Evolutionary conservation across 1,140 invertebrate genomes (phyloP), one percentile per base, ranked within the genome.

Genomic region (Cepaea nemoralis): DNA sequence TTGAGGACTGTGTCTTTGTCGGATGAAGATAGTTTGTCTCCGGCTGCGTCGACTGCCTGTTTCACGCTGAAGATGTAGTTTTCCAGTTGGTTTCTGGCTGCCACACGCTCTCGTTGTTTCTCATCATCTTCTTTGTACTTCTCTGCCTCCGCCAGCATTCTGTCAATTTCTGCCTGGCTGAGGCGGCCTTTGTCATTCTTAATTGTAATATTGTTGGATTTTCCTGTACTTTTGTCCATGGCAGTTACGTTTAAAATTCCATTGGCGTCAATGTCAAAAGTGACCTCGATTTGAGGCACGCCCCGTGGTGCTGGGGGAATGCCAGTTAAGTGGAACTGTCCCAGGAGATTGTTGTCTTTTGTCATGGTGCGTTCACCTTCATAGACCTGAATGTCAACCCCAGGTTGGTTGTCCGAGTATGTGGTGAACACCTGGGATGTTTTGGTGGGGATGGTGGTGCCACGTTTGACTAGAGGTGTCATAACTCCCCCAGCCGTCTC

Each of bases 91-190:
- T 86, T 99, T 97, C 93, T 97, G 96, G 95, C 94, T 80, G 94
- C 93, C 71, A 98, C 94, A 63, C 93, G 93, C 85, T 95, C 95
- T 91, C 95, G 97, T 83, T 98, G 94, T 88, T 96, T 96, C 40
- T 98, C 96, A 91, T 99, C 98, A 10, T 89, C 91, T 82, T 93
- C 95, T 84, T 95, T 94, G 93, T 97, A 99, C 89, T 96, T 97
- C 91, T 99, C 97, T 19, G 97, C 97, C 83, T 99, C 97, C 77
- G 96, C 95, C 70, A 99, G 96, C 98, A 99, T 99, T 79, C 96
- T 93, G 90, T 99, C 97, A 86, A 99, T 99, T 83, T 99, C 97
- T 89, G 98, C 97, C 92, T 98, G 98, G 89, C 94, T 96, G 0
- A 99, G 93, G 10, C 83, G 83, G 42, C 87, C 97, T 91, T 98